Conservation (phyloP, 53 echinoderm and acorn worm genomes). For the Holothuria leucospilota region DNA sequence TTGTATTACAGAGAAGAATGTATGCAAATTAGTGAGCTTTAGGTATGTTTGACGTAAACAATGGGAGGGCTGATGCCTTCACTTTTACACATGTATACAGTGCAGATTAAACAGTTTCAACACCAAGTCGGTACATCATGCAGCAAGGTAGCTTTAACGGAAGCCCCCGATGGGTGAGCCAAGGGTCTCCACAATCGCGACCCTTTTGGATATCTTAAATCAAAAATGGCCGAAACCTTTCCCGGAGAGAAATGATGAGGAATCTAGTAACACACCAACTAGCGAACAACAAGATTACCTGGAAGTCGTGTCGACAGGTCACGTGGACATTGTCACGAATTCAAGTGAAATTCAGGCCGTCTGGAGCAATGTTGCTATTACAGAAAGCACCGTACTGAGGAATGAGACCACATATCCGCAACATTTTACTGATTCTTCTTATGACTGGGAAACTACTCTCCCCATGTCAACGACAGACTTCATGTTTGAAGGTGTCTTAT, state of each 20-base stretch:
- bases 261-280: background rate
- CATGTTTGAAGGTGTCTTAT: background rate
- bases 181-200: background rate
- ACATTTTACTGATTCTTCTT: too few species aligned
- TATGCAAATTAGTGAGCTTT: too few species aligned
- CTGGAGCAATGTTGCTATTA: background rate
- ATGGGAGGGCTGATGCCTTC: too few species aligned
- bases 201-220: slow-evolving; percentile 28
- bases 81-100: too few species aligned
- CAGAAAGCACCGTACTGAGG: background rate
- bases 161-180: background rate
- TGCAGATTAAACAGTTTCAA: too few species aligned
- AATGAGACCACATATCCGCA: background rate
- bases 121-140: too few species aligned
- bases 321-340: background rate
- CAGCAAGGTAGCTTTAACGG: too few species aligned
- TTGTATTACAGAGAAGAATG: too few species aligned
- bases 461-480: slow-evolving; percentile 36
- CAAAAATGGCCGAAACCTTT: slow-evolving; percentile 29
- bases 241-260: background rate
- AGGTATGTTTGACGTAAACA: too few species aligned
- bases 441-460: slow-evolving; percentile 5
- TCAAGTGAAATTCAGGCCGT: background rate
- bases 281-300: background rate
- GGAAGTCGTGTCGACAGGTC: background rate